A percentile compares a stretch with the other conserved stretches of the same genome.
Conservation (phyloP, 2,797 vertebrate species). For the Dermochelys coriacea region DNA sequence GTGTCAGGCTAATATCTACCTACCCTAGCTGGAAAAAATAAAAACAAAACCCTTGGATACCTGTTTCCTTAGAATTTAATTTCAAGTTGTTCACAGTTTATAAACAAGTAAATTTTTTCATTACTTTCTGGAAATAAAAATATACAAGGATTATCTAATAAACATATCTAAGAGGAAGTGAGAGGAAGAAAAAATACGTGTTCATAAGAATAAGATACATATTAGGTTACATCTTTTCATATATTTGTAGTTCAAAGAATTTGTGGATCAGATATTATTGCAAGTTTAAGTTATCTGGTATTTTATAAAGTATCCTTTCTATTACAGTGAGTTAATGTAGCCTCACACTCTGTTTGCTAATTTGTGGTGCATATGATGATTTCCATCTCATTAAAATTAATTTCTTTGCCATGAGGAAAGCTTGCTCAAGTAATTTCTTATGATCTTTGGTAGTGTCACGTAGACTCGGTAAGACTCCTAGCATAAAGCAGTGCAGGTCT, state of each 20-base stretch:
- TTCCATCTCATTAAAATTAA: conserved; percentile 67
- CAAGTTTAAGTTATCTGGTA: conserved; percentile 37
- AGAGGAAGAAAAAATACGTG: neutral
- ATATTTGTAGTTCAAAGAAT: conserved; percentile 39
- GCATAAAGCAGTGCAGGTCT: conserved; percentile 42
- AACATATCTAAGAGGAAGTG: conserved; percentile 29
- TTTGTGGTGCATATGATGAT: conserved; percentile 24
- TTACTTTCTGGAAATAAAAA: conserved; percentile 59
- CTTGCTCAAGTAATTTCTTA: conserved; percentile 48
- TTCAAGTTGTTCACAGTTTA: neutral
- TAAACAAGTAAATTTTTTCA: neutral
- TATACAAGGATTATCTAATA: conserved; percentile 13
- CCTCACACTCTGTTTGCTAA: conserved; percentile 25
- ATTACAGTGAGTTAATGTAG: conserved; percentile 1
- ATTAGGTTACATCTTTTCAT: conserved; percentile 21
- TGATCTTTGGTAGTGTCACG: conserved; percentile 49
- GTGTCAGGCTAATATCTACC: neutral
- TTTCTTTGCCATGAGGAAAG: conserved; percentile 49
- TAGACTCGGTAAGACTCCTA: conserved; percentile 21
- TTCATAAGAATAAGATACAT: conserved; percentile 41
- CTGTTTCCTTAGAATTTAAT: neutral
- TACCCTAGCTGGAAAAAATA: neutral
- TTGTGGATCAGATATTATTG: conserved; percentile 21
- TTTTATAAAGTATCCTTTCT: conserved; percentile 35
- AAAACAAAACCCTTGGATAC: neutral